Base-by-base conservation (phyloP, 2,113 vertebrate species). In the Diadophis punctatus region DNA sequence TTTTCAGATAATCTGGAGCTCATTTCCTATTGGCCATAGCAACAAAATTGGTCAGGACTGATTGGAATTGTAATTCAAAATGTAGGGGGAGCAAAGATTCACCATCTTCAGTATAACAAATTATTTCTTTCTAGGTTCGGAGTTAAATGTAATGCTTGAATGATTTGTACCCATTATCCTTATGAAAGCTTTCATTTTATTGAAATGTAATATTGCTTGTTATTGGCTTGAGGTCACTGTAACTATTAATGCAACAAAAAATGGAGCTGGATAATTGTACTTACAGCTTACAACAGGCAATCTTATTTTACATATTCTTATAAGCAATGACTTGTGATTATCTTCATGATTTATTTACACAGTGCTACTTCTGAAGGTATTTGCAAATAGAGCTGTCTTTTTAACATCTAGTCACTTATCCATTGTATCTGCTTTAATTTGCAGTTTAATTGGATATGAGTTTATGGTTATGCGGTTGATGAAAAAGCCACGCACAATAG, bases 201-300 rank as follows among this genome's bases (percentile, higher is more conserved):
- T n/a, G 86, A 92, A 92, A 87, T 88, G 51, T 74, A 88, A 39
- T 63, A 88, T 88, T 93, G 56, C n/a, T 92, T 51, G 39, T 39
- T 53, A 53, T 43, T 58, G 87, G 3, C 30, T 48, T 4, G 48
- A 85, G 25, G 56, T 46, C 8, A 86, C 39, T 86, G 48, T 53
- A 93, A 88, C 30, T 0, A 93, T 34, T 55, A 86, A 1, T 20
- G 52, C 92, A 91, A 74, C 90, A 63, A 11, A 60, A 90, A 95
- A 63, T 10, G n/a, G 25, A 49, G 34, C 68, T 58, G 16, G 18
- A 89, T n/a, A 87, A 34, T 43, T 91, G 87, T 8, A 84, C 22
- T 88, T 51, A 63, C 39, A 93, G 10, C 51, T 93, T 80, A 51
- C n/a, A 27, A 0, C 3, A 91, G 53, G 0, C 74, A 88, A 91